Percentiles rank a stretch among this genome's conserved stretches.
phyloP scores from a whole-genome alignment of 2,113 vertebrate genomes.

The Propithecus coquereli region DNA sequence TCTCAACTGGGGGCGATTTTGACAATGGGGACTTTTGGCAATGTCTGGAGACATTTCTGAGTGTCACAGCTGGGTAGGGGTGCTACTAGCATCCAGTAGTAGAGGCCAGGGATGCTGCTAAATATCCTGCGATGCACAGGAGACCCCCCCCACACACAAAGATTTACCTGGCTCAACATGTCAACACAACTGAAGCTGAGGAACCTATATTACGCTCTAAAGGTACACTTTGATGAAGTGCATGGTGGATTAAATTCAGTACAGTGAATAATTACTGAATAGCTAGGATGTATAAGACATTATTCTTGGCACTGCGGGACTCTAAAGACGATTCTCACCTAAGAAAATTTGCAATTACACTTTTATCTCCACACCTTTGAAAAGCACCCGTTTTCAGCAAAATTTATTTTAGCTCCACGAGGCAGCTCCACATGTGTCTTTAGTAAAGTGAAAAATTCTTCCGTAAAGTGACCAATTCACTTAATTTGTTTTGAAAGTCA shows the following conservation, averaged over 20 bases:
- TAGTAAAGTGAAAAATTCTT: slow-evolving; percentile 4
- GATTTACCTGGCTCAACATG: not conserved
- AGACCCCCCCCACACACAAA: not conserved
- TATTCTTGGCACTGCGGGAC: not conserved
- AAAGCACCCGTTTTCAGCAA: not conserved
- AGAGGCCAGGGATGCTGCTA: not conserved
- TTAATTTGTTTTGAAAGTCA: not conserved
- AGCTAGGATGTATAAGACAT: not conserved
- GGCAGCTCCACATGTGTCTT: not conserved
- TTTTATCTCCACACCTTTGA: not conserved
- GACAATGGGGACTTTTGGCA: not conserved
- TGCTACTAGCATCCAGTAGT: not conserved
- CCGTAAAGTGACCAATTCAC: not conserved
- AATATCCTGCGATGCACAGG: not conserved
- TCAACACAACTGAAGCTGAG: not conserved
- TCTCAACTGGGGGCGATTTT: not conserved
- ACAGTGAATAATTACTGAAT: not conserved
- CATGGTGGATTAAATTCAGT: not conserved
- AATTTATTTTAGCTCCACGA: not conserved
- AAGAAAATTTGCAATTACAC: not conserved
- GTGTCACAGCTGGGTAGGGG: not conserved
- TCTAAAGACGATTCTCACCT: not conserved
- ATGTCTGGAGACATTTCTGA: not conserved
- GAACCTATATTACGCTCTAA: not conserved
- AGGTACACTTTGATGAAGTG: not conserved